phyloP scores from a whole-genome alignment of 2,113 vertebrate species.

The Sphyrna mokarran region DNA sequence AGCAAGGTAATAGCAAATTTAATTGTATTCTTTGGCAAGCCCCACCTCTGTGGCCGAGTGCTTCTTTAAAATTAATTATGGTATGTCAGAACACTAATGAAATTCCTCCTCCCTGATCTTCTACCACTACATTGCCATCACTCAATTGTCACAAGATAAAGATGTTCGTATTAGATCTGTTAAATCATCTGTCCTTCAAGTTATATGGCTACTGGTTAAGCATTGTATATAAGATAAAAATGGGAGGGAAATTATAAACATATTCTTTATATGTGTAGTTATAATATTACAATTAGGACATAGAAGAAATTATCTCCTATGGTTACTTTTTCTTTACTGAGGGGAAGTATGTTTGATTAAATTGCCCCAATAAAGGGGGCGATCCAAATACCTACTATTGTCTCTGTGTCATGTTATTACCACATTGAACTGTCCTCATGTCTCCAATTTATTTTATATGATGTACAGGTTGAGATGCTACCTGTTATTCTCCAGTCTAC shows the following conservation, averaged over 20 bases:
- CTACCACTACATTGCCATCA: not conserved
- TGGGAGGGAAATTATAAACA: not conserved
- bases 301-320: not conserved
- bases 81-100: conserved; percentile 5
- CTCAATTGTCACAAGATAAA: conserved; percentile 7
- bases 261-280: not conserved
- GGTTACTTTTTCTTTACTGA: not conserved
- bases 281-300: not conserved
- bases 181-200: conserved; percentile 1
- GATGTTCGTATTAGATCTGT: conserved; percentile 1
- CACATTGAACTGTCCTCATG: not conserved
- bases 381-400: not conserved
- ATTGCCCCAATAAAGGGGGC: not conserved
- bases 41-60: not conserved
- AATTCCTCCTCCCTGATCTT: conserved; percentile 23
- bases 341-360: not conserved
- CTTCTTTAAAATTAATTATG: conserved; percentile 9
- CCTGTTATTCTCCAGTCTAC: too few species aligned
- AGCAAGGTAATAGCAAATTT: not conserved
- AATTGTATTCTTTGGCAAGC: conserved; percentile 2
- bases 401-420: not conserved
- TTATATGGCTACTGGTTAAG: not conserved
- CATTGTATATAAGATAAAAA: not conserved
- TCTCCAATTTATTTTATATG: too few species aligned
- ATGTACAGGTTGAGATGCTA: too few species aligned